phyloP scores from a whole-genome alignment of 2,113 vertebrate species.

The Alethe diademata region DNA sequence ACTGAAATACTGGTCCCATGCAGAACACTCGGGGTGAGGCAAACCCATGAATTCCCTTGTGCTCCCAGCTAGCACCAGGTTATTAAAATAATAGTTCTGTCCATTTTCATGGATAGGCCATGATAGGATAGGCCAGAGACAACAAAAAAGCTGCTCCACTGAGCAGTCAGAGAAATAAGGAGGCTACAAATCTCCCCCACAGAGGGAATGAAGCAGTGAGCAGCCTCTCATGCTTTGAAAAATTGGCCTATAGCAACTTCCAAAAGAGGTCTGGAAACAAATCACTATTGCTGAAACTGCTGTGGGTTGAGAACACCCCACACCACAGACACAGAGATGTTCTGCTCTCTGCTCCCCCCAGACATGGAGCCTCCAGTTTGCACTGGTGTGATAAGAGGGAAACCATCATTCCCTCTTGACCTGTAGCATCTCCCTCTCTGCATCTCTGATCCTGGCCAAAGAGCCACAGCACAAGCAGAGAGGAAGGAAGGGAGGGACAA shows the following conservation, averaged over 20 bases:
- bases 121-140: neutral
- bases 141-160: neutral
- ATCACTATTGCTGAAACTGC: neutral
- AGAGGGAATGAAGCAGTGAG: slow-evolving; percentile 18
- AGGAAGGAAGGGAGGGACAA: neutral
- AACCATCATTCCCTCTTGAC: neutral
- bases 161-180: neutral
- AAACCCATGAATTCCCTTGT: neutral
- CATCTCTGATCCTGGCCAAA: neutral
- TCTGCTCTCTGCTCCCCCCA: neutral
- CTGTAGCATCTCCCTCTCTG: neutral
- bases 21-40: neutral
- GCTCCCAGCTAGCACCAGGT: neutral
- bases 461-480: neutral
- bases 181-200: slow-evolving; percentile 7
- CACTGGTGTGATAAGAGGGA: neutral
- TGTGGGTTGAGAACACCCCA: neutral
- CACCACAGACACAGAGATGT: neutral
- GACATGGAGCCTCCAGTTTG: neutral
- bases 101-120: neutral
- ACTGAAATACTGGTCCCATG: neutral
- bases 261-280: neutral
- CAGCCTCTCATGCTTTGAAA: neutral
- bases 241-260: neutral
- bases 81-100: neutral